Conservation (phyloP, 2,888 invertebrate species). For the Clistopyga incitator region DNA sequence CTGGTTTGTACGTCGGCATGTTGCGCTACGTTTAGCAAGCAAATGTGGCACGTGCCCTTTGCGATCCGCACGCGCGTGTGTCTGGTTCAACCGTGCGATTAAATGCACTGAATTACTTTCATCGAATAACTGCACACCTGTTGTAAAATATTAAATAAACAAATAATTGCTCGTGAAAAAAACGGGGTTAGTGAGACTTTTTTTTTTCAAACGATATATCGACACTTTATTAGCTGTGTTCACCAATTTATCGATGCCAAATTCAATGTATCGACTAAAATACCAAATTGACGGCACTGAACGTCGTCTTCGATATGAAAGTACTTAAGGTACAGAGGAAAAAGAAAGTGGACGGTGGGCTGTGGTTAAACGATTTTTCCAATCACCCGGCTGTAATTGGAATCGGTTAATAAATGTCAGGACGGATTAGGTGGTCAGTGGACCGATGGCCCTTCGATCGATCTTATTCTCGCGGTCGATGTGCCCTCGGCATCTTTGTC, state of each 20-base stretch:
- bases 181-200: no score
- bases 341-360: background rate
- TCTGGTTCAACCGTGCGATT: background rate
- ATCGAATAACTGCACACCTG: no score
- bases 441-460: slow-evolving; percentile 24
- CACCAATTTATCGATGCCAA: no score
- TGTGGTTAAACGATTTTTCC: slow-evolving; percentile 37
- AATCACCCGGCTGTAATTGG: slow-evolving; percentile 53
- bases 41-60: slow-evolving; percentile 20
- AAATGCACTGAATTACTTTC: background rate
- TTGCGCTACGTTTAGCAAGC: slow-evolving; percentile 12
- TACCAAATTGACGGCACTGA: no score
- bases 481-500: background rate
- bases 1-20: background rate
- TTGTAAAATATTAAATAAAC: no score
- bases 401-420: slow-evolving; percentile 52
- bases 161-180: no score
- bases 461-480: slow-evolving; percentile 2
- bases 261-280: no score
- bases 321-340: background rate
- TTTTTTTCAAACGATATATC: no score
- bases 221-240: no score
- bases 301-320: slow-evolving; percentile 8
- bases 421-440: slow-evolving; percentile 28
- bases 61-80: slow-evolving; percentile 22